Evolutionary conservation across 2,797 vertebrate species (phyloP).

Genomic region (Cygnus olor): DNA sequence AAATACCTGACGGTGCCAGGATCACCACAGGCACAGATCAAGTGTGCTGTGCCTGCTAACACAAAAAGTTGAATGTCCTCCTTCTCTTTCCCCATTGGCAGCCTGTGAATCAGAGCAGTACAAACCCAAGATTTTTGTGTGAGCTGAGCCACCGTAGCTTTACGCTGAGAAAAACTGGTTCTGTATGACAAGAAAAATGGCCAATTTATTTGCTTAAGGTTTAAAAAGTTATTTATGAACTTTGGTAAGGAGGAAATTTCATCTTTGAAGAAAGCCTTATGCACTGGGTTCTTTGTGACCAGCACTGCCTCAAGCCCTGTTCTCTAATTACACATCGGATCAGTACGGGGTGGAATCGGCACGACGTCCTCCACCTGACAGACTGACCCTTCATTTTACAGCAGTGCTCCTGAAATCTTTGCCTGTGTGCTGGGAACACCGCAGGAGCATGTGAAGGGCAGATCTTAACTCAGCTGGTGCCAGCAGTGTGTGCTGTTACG

Average conservation of each 20-base stretch:
- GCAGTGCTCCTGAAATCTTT: not conserved
- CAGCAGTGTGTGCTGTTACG: not conserved
- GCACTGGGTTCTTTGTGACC: conserved; percentile 47
- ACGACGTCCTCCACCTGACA: not conserved
- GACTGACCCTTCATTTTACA: not conserved
- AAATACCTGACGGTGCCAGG: not conserved
- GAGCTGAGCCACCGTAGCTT: not conserved
- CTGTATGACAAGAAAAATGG: not conserved
- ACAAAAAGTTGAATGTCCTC: not conserved
- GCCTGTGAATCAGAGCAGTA: fast-evolving
- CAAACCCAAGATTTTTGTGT: not conserved
- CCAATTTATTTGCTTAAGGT: conserved; percentile 69
- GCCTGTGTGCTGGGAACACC: not conserved
- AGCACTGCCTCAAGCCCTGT: not conserved
- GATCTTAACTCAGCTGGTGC: not conserved
- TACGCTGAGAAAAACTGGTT: conserved; percentile 22
- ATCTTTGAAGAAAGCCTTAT: conserved; percentile 53
- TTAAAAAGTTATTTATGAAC: conserved; percentile 70
- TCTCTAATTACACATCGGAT: not conserved
- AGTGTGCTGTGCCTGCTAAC: not conserved
- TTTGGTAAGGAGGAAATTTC: conserved; percentile 70
- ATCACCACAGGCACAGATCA: not conserved
- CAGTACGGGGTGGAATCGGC: not conserved
- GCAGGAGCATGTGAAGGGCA: not conserved
- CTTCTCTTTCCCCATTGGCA: not conserved